Percentiles rank a stretch among this genome's conserved stretches.
These are phyloP conservation scores for Pelecanus crispus DNA, from an alignment of 2,113 vertebrate species.

Conservation along the genomic window DNA sequence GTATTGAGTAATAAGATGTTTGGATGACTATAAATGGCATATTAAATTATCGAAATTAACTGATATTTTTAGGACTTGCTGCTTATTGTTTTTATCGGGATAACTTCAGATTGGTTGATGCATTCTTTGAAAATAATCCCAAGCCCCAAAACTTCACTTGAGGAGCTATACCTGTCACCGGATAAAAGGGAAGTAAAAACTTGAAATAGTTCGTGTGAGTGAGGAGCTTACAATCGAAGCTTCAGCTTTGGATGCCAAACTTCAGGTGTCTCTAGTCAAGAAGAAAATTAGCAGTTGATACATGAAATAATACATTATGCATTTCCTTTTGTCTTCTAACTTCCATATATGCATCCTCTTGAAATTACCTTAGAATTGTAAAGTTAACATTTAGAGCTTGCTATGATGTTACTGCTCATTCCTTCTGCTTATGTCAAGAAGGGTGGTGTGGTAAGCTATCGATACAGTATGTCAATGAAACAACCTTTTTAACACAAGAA, in stretches of 20 bases:
- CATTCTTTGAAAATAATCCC: constrained; percentile 13
- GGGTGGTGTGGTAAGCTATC: not conserved
- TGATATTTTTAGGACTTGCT: not conserved
- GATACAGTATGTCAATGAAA: rapidly evolving
- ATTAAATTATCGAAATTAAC: constrained; percentile 27
- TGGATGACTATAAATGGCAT: constrained; percentile 3
- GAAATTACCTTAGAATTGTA: not conserved
- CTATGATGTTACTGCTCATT: not conserved
- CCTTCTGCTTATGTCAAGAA: not conserved
- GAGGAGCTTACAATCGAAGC: not conserved
- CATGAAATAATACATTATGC: not conserved
- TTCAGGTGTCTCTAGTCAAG: not conserved
- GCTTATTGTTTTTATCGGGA: not conserved
- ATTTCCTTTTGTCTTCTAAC: not conserved
- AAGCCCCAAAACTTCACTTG: not conserved
- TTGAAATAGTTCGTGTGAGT: not conserved
- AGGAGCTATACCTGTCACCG: not conserved
- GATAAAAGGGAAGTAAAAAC: constrained; percentile 46
- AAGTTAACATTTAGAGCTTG: not conserved
- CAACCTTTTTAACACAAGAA: not conserved
- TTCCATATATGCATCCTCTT: not conserved
- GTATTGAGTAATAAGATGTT: constrained; percentile 26
- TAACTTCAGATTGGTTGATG: not conserved
- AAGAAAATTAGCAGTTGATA: not conserved
- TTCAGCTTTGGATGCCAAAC: not conserved